phyloP scores from a whole-genome alignment of 2,888 invertebrate genomes.

The Epistrophella euchroma region DNA sequence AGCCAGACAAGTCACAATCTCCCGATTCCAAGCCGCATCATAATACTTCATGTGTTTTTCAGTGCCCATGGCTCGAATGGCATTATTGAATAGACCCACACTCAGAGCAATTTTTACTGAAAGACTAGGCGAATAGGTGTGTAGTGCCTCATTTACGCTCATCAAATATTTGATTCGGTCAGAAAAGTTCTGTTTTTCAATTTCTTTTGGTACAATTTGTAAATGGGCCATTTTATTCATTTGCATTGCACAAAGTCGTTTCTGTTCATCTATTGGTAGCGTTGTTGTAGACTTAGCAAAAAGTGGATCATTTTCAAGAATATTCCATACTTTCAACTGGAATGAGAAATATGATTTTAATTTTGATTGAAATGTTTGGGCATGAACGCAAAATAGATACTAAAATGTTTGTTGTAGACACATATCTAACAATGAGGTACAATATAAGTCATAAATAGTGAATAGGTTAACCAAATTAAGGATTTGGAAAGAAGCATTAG shows the following conservation, averaged over 20 bases:
- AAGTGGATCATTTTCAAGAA: conserved; percentile 91
- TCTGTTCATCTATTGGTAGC: conserved; percentile 89
- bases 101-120: conserved; percentile 92
- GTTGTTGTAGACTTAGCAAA: conserved; percentile 88
- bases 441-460: too few relatives aligned
- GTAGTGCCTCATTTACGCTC: conserved; percentile 90
- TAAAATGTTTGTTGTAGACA: too few relatives aligned
- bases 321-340: conserved; percentile 91
- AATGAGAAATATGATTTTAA: conserved; percentile 77
- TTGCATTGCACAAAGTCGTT: conserved; percentile 88
- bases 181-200: conserved; percentile 87
- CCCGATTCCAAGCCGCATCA: conserved; percentile 89
- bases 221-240: conserved; percentile 88
- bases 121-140: conserved; percentile 88
- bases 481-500: too few relatives aligned
- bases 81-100: conserved; percentile 90
- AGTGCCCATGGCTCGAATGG: conserved; percentile 90
- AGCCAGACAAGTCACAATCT: conserved; percentile 92
- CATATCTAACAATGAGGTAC: too few relatives aligned
- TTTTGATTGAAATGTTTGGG: conserved; percentile 14
- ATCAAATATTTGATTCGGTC: conserved; percentile 89
- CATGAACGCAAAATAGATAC: too few relatives aligned
- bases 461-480: too few relatives aligned
- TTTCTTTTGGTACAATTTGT: conserved; percentile 87
- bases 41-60: conserved; percentile 89